Base-by-base conservation (phyloP, 2,888 invertebrate genomes). In the Ophion ventricosus region DNA sequence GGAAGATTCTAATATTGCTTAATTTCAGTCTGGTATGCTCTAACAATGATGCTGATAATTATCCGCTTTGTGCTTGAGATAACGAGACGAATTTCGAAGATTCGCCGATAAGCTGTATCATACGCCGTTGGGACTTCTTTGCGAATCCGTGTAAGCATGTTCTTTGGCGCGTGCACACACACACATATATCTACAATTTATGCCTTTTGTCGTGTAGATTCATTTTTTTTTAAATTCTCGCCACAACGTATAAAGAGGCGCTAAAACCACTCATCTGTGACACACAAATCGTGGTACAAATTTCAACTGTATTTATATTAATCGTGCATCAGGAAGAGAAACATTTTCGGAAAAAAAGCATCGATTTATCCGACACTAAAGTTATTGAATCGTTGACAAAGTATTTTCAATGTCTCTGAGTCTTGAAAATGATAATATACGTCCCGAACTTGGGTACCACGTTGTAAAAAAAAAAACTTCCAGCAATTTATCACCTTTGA, bases 71-170 rank as follows among this genome's bases (percentile, higher is more conserved):
- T 70, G 35, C 40, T 35, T 54, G 29, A 20, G 73, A 80, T 73
- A 73, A 80, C 66, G 29, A 59, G 73, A n/a, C 43, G 73, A 14
- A 69, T 64, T 64, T 35, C 25, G 14, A 17, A 49, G 54, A 54
- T 69, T 69, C 5, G 17, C 54, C 8, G 54, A 69, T 69, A 7
- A 69, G n/a, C 26, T 29, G 35, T 40, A 40, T 66, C 66, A 23
- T 66, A 1, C 1, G 20, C 29, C 14, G 20, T 66, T 20, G 20
- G 14, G 11, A n/a, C 35, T 26, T 20, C 35, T 10, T 40, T 14
- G 4, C 5, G 8, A 11, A 11, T 20, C 40, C 23, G 20, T 66
- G 14, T 66, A 35, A 8, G 35, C 7, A 35, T 35, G 35, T 7
- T 35, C 35, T 66, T 66, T 40, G 8, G 14, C 23, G 20, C 23